Conservation (phyloP, 2,113 vertebrate genomes). For the Spea bombifrons region DNA sequence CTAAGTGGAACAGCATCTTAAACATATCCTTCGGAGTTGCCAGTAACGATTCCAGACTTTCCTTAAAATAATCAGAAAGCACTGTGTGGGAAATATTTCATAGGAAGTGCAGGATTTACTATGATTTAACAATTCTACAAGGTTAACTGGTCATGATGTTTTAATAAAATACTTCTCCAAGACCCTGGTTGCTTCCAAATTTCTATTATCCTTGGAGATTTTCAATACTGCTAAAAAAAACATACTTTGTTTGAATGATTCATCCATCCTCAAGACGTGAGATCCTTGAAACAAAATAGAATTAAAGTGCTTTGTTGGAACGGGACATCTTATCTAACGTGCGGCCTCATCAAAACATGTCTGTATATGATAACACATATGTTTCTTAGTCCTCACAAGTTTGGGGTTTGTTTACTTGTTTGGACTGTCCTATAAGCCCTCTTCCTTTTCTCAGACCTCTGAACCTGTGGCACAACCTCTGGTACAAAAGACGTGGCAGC, state of each 20-base stretch:
- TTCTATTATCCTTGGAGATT: conserved; percentile 26
- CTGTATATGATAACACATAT: neutral
- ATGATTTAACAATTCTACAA: conserved; percentile 3
- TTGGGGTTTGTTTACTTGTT: neutral
- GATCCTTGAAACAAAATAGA: neutral
- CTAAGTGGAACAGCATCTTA: no score
- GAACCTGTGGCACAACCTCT: no score
- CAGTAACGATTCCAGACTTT: neutral
- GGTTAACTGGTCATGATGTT: neutral
- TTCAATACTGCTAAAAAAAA: conserved; percentile 20
- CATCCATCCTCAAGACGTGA: neutral
- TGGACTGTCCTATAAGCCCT: no score
- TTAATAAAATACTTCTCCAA: conserved; percentile 1
- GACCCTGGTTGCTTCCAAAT: conserved; percentile 16
- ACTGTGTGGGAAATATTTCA: neutral
- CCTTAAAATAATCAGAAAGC: neutral
- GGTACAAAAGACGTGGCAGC: no score
- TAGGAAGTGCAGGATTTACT: neutral
- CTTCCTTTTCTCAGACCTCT: no score
- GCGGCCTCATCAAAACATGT: neutral
- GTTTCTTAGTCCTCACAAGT: neutral
- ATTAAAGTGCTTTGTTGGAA: neutral
- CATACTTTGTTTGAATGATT: conserved; percentile 4
- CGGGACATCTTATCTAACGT: neutral
- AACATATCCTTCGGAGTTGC: neutral